phyloP scores from a whole-genome alignment of 2,797 vertebrate species.

The Halcyon smyrnensis region DNA sequence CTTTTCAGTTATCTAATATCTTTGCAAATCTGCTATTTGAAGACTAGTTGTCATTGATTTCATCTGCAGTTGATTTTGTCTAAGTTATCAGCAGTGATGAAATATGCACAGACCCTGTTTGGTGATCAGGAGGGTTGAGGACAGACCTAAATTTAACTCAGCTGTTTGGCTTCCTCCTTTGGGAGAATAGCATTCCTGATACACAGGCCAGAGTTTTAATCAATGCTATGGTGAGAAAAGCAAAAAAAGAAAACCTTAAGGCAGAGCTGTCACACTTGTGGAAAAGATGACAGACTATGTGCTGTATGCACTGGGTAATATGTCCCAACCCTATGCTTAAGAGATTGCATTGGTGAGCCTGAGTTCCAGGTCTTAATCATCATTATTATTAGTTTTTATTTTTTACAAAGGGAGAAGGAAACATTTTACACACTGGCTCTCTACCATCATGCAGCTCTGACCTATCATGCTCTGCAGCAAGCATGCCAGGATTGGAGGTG shows the following conservation, averaged over 20 bases:
- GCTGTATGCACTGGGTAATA: neutral
- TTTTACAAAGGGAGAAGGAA: neutral
- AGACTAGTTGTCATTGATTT: too few relatives aligned
- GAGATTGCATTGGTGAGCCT: neutral
- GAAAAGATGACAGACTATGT: neutral
- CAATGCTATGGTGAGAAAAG: too few relatives aligned
- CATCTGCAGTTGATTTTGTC: too few relatives aligned
- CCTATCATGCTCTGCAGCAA: neutral
- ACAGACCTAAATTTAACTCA: too few relatives aligned
- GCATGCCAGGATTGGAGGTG: neutral
- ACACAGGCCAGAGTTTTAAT: too few relatives aligned
- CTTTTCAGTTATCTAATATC: neutral
- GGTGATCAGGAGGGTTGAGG: too few relatives aligned
- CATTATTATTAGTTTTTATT: neutral
- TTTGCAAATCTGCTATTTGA: too few relatives aligned
- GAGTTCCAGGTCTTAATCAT: neutral
- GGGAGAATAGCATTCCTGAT: too few relatives aligned
- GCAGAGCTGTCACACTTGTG: neutral
- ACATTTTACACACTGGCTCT: neutral
- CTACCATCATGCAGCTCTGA: neutral
- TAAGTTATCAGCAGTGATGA: too few relatives aligned
- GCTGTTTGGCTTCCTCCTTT: too few relatives aligned
- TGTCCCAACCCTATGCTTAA: neutral
- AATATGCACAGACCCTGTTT: too few relatives aligned
- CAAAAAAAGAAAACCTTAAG: neutral